A percentile compares a stretch with the other conserved stretches of the same genome.
Evolutionary conservation across 2,888 invertebrate genomes (phyloP).

Genomic region (Conchocele bisecta): DNA sequence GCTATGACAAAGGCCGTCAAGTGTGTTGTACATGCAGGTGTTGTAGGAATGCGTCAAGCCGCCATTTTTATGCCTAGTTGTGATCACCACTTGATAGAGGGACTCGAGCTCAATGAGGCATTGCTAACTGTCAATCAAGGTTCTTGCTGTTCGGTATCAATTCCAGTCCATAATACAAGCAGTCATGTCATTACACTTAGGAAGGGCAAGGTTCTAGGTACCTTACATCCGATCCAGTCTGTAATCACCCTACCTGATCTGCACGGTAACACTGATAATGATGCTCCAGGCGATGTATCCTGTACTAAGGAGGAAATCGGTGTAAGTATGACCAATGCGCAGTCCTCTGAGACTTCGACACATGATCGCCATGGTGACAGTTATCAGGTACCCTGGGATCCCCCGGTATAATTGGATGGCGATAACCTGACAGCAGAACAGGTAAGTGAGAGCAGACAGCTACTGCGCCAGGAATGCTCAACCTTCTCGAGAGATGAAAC

Average conservation of each 20-base stretch:
- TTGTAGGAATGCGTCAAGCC: no score
- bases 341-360: not conserved
- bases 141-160: slow-evolving; percentile 6
- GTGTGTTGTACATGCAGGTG: no score
- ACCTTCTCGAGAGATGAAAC: slow-evolving; percentile 48
- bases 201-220: not conserved
- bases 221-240: not conserved
- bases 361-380: no score
- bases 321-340: not conserved
- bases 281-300: not conserved
- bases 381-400: not conserved
- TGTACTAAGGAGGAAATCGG: not conserved
- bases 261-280: not conserved
- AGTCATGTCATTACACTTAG: slow-evolving; percentile 5
- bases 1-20: no score
- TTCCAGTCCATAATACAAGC: not conserved
- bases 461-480: slow-evolving; percentile 39
- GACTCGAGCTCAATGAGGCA: not conserved
- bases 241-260: not conserved
- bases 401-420: not conserved
- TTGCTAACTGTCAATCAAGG: slow-evolving; percentile 4
- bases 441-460: slow-evolving; percentile 12
- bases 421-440: slow-evolving; percentile 31
- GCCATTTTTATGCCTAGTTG: not conserved
- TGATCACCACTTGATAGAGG: not conserved